phyloP scores from a whole-genome alignment of 2,888 invertebrate genomes.

The Nephrotoma appendiculata region DNA sequence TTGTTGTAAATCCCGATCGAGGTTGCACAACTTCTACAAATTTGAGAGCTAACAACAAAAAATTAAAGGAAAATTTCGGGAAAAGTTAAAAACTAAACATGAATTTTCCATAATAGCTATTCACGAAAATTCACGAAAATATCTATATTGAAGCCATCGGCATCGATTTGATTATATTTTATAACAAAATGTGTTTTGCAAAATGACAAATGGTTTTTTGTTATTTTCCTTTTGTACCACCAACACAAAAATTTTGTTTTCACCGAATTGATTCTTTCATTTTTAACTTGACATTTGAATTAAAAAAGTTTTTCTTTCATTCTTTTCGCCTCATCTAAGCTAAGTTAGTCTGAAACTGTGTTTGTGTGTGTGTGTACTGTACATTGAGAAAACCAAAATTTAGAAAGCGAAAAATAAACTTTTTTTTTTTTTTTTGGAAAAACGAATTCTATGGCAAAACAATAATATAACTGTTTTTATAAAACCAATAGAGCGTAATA shows the following conservation, averaged over 20 bases:
- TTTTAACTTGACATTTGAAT: neutral
- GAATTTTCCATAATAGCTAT: too few relatives aligned
- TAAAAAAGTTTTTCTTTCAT: neutral
- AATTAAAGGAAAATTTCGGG: too few relatives aligned
- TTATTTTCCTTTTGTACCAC: neutral
- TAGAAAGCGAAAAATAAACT: neutral
- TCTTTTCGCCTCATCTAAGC: neutral
- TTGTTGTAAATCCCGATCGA: too few relatives aligned
- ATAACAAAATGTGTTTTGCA: neutral
- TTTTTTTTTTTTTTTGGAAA: neutral
- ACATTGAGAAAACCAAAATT: neutral
- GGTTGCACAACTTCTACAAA: too few relatives aligned
- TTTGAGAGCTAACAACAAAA: too few relatives aligned
- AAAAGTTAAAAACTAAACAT: too few relatives aligned
- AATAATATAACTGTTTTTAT: neutral
- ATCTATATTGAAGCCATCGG: neutral
- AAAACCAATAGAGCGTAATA: neutral
- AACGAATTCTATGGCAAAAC: neutral
- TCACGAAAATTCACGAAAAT: too few relatives aligned
- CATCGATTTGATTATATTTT: neutral
- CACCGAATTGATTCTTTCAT: neutral
- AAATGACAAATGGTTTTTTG: neutral
- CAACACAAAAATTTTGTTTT: neutral
- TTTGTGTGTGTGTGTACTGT: neutral
- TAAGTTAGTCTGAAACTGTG: neutral